A percentile compares a stretch with the other conserved stretches of the same genome.
These are phyloP conservation scores for Cirrhinus mrigala DNA, from an alignment of 2,797 vertebrate species.

Conservation along the genomic window DNA sequence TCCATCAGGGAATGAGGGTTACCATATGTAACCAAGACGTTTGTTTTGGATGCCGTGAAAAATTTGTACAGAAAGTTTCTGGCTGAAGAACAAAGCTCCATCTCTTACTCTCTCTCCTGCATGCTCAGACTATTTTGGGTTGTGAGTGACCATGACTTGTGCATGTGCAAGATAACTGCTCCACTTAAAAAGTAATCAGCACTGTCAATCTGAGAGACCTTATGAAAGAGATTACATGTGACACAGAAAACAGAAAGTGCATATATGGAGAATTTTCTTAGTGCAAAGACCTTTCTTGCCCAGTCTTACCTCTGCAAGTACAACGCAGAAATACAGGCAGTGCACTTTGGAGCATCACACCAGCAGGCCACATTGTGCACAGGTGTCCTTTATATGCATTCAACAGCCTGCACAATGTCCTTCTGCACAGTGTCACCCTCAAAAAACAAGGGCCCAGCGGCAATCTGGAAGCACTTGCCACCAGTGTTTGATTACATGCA, in stretches of 20 bases:
- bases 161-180: constrained; percentile 52
- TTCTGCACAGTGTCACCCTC: constrained; percentile 39
- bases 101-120: constrained; percentile 57
- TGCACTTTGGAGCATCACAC: constrained; percentile 48
- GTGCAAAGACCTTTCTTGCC: constrained; percentile 46
- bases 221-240: constrained; percentile 34
- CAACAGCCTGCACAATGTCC: background rate
- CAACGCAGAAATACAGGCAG: constrained; percentile 38
- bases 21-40: too few species aligned
- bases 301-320: constrained; percentile 35
- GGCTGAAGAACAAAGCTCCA: constrained; percentile 47
- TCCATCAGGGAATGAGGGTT: too few species aligned
- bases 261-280: constrained; percentile 49
- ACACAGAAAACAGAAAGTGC: constrained; percentile 41
- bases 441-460: constrained; percentile 33
- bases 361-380: constrained; percentile 46
- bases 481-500: constrained; percentile 12
- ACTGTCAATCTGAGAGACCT: constrained; percentile 32
- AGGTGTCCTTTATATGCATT: constrained; percentile 41
- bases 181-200: constrained; percentile 47
- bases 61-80: constrained; percentile 42
- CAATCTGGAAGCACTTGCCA: constrained; percentile 32
- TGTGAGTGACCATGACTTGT: constrained; percentile 47
- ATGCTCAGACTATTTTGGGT: constrained; percentile 43
- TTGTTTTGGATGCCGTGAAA: constrained; percentile 48